A percentile compares a stretch with the other conserved stretches of the same genome.
phyloP scores from a whole-genome alignment of 2,797 vertebrate species.

The Chromis chromis region DNA sequence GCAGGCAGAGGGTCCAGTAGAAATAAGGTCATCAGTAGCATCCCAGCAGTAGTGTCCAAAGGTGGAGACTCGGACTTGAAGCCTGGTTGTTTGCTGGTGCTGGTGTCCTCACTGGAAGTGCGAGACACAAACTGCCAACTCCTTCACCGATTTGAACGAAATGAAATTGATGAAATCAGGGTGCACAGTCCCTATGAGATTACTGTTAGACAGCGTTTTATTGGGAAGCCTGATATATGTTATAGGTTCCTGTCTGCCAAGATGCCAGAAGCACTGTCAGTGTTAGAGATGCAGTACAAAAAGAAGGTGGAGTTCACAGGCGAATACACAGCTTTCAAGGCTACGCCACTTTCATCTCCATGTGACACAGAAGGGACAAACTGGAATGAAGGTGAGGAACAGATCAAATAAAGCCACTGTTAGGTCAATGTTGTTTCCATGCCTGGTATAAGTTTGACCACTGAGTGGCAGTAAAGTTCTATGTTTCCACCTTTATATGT shows the following conservation, averaged over 20 bases:
- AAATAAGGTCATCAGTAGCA: conserved; percentile 84
- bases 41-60: conserved; percentile 89
- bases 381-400: conserved; percentile 85
- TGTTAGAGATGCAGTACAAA: conserved; percentile 91
- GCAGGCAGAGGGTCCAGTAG: conserved; percentile 62
- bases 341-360: conserved; percentile 75
- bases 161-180: conserved; percentile 91
- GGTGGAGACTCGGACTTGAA: conserved; percentile 83
- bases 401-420: not conserved
- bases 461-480: conserved; percentile 77
- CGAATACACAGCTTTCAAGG: conserved; percentile 82
- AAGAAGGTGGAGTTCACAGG: conserved; percentile 88
- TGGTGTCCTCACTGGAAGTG: conserved; percentile 90
- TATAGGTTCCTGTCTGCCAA: conserved; percentile 90
- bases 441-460: conserved; percentile 62
- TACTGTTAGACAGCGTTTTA: conserved; percentile 90
- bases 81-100: conserved; percentile 87
- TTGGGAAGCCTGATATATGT: conserved; percentile 90
- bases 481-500: conserved; percentile 37
- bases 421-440: conserved; percentile 16
- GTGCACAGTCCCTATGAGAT: conserved; percentile 91
- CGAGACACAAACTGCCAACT: conserved; percentile 82
- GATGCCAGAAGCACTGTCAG: conserved; percentile 88
- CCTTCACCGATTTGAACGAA: conserved; percentile 87
- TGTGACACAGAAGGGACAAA: conserved; percentile 71